These are phyloP conservation scores for Poecilobothrus nobilitatus DNA, from an alignment of 2,888 invertebrate genomes.

Conservation along the genomic window DNA sequence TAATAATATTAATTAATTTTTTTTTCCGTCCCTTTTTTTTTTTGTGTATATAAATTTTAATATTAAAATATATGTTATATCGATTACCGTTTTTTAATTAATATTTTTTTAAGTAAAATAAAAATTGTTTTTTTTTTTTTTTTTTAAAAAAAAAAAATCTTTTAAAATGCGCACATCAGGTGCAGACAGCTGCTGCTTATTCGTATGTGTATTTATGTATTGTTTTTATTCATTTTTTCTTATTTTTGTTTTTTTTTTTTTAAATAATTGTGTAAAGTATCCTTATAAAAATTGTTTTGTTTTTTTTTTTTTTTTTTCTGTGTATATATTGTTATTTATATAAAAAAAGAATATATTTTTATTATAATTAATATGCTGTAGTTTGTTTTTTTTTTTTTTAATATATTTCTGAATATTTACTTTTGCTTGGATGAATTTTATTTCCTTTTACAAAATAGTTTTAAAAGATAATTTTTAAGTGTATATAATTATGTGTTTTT, in stretches of 20 bases:
- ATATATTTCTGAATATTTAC: background rate
- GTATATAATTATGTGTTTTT: background rate
- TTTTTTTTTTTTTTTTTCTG: background rate
- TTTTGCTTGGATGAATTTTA: slow-evolving; percentile 11
- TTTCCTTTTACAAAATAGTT: slow-evolving; percentile 11
- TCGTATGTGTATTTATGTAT: slow-evolving; percentile 6
- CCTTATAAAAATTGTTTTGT: background rate
- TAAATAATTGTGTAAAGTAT: too few species aligned
- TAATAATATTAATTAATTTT: background rate
- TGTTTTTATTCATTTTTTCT: background rate
- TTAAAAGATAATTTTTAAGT: background rate
- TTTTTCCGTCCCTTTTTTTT: background rate
- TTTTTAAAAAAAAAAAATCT: background rate
- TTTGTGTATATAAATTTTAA: background rate
- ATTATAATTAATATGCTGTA: too few species aligned
- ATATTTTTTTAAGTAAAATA: background rate
- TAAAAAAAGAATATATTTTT: slow-evolving; percentile 29
- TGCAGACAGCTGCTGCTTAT: slow-evolving; percentile 6
- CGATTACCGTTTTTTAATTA: background rate
- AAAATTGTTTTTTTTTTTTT: background rate
- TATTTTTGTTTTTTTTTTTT: background rate
- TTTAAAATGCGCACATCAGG: background rate
- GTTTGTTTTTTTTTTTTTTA: too few species aligned
- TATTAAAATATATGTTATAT: background rate
- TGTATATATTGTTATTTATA: slow-evolving; percentile 39